Base-by-base conservation (phyloP, 2,113 vertebrate genomes). In the Heliornis fulica region DNA sequence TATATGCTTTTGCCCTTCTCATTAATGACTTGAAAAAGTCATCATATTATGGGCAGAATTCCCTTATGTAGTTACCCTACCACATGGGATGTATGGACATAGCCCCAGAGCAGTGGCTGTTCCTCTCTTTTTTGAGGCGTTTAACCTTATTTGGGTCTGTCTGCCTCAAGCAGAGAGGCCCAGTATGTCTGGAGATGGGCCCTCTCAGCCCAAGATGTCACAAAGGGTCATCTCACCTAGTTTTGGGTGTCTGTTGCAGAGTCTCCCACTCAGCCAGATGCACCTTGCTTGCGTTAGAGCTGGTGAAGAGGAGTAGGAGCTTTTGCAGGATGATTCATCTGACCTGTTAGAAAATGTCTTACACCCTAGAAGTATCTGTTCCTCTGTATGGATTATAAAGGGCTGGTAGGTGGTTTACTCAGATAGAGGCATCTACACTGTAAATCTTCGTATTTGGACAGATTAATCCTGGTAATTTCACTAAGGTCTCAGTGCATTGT, bases 401-500 rank as follows among this genome's bases (percentile, higher is more conserved):
- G 11, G 8, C 41, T 63, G 45, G 43, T 54, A 51, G 28, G 59
- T 80, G 63, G 50, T 61, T 88, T 86, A 50, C n/a, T 89, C 46
- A 66, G 68, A 41, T 87, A 32, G 2, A 56, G 78, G 43, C 41
- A 66, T 15, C 36, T 51, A 7, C 54, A 36, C n/a, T 43, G 9
- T 85, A 85, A 85, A 93, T 83, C 43, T 87, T 69, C 76, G 3
- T 28, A 14, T 82, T 79, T 87, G 53, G 36, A 45, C 36, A 79
- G 40, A 36, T 68, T 63, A 85, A 75, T 79, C n/a, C 57, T 28
- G 3, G 2, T 89, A 9, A 71, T 83, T 60, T 76, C n/a, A 46
- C 2, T 51, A 46, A 68, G 3, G 10, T 43, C 18, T 51, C 22
- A 29, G 54, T 11, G 14, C 31, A 31, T 69, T 4, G 0, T 43